Base-by-base conservation (phyloP, 2,888 invertebrate genomes). In the Meliscaeva auricollis region DNA sequence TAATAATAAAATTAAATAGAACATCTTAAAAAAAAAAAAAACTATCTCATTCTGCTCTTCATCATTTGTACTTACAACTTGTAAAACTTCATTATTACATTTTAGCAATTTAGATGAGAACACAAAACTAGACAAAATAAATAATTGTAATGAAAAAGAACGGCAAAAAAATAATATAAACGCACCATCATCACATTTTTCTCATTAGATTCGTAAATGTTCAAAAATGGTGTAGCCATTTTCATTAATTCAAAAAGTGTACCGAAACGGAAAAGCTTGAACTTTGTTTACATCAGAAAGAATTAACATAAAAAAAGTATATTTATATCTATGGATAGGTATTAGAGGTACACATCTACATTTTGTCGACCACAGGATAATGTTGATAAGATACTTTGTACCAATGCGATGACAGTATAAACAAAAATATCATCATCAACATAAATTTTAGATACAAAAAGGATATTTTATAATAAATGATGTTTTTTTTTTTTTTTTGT, bases 391-490 rank as follows among this genome's bases (percentile, higher is more conserved):
- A 75, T 56, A 54, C 38, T 38, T 38, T 38, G 9, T 38, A 11
- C 68, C 52, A 68, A 72, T 62, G 73, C 30, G 46, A 81, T 69
- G 58, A 72, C 54, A 64, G 66, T 48, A 30, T 26, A 20, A 76
- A 60, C 48, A 46, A 74, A 84, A 79, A 78, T 44, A 32, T 58
- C 73, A 77, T 56, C 78, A 75, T 66, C 72, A 64, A 52, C 58
- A 50, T 52, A 68, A 62, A 81, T 35, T 50, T 56, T 30, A 70
- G 64, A 30, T 54, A 70, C 62, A 38, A 60, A 66, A 66, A 20
- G 66, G 66, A 66, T 66, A 38, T 64, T 64, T 64, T 64, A 64
- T 75, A 46, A 48, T 58, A 68, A 68, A 76, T 68, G 17, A 68
- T 58, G 48, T 6, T 5, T 48, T 76, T 58, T 74, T n/a, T n/a